Evolutionary conservation across 2,797 vertebrate genomes (phyloP), one percentile per base, ranked within the genome.

Genomic region (Urophycis tenuis): DNA sequence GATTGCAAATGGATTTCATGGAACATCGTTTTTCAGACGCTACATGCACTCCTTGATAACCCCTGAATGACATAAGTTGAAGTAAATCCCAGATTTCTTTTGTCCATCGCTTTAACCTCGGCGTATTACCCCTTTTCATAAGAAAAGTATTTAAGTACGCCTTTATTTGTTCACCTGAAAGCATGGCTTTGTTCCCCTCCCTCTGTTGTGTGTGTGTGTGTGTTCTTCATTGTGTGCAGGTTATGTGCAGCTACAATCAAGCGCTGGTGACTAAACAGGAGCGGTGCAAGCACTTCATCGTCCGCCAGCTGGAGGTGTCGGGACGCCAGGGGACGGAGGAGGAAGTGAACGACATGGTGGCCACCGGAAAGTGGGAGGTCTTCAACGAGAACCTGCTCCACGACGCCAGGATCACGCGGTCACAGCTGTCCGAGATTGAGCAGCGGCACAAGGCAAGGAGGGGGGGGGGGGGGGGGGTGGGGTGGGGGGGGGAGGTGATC

Each of bases 321-420:
- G 97, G 95, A 0, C 95, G 92, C 80, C 94, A 95, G 2, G 86
- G 96, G 32, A 90, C 94, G 0, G 96, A 99, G 85, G 95, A 95
- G 72, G 95, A 95, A 80, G 93, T 97, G 83, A 94, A 95, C 7
- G 92, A 96, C 75, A 98, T 99, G 97, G 90, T 97, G 34, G 91
- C 93, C 73, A 93, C 95, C 22, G 96, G 96, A 73, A 95, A 97
- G 81, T 98, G 97, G 96, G 96, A 99, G 79, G 91, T 99, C 77
- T 99, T 99, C 89, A 99, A 96, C 39, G 96, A 97, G 88, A 98
- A 96, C 82, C 84, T 98, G 8, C 91, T 98, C 35, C 94, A 95
- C 33, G 96, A 99, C 81, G 93, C 87, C 36, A 95, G 83, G 80
- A 96, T 99, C 81, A 99, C 96, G 1, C 95, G 95, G 78, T 88